These are phyloP conservation scores for Gonocerus acuteangulatus DNA, from an alignment of 2,888 invertebrate genomes.

Conservation along the genomic window DNA sequence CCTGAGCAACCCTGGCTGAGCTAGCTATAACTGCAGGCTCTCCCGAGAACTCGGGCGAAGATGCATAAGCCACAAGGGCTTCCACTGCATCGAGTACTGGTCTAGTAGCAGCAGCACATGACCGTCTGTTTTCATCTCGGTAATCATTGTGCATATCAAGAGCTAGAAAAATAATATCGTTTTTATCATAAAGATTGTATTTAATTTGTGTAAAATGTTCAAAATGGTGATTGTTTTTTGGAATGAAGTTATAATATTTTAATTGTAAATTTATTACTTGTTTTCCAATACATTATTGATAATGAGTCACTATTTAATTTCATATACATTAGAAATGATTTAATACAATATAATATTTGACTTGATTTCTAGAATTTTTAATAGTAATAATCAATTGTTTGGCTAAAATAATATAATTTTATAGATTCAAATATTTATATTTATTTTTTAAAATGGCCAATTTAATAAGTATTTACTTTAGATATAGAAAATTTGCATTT, in stretches of 20 bases:
- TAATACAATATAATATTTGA: too few species aligned
- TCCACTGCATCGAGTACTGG: conserved; percentile 87
- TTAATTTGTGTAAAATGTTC: conserved; percentile 36
- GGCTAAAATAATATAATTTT: too few species aligned
- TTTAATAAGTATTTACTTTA: too few species aligned
- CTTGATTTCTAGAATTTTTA: too few species aligned
- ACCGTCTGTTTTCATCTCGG: conserved; percentile 63
- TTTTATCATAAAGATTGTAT: conserved; percentile 25
- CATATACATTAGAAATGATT: too few species aligned
- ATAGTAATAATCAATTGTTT: too few species aligned
- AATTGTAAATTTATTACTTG: neutral
- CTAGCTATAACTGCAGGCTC: conserved; percentile 84
- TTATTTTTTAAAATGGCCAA: too few species aligned
- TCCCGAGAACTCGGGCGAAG: conserved; percentile 86
- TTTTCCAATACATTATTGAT: too few species aligned
- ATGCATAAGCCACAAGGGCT: conserved; percentile 84
- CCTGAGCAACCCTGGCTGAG: conserved; percentile 74
- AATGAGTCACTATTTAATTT: too few species aligned
- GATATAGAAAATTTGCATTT: too few species aligned
- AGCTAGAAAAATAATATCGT: conserved; percentile 38
- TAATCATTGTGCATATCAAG: conserved; percentile 53
- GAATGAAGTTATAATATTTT: neutral
- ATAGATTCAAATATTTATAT: too few species aligned
- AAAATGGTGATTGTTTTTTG: neutral
- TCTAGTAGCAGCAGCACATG: conserved; percentile 68